These are phyloP conservation scores for Bradypus variegatus DNA, from an alignment of 2,797 vertebrate species.

Conservation along the genomic window DNA sequence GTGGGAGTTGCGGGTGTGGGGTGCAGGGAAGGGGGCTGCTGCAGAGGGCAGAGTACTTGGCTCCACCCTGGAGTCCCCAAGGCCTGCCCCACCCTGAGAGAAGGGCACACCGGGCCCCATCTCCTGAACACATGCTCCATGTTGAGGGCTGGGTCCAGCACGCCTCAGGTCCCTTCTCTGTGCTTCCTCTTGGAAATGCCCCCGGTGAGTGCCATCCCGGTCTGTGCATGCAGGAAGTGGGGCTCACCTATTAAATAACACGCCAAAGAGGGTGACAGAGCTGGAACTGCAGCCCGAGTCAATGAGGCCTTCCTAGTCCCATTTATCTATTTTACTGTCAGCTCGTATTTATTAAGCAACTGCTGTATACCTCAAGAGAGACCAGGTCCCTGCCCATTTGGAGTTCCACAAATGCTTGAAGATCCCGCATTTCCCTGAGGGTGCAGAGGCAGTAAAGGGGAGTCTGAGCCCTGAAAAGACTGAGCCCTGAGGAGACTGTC, in stretches of 20 bases:
- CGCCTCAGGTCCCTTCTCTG: rapidly evolving
- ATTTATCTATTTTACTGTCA: neutral
- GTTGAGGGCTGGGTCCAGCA: neutral
- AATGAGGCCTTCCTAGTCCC: neutral
- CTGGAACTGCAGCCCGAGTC: rapidly evolving
- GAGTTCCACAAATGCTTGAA: neutral
- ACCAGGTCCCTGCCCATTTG: neutral
- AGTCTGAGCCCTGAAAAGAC: neutral
- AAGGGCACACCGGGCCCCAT: neutral
- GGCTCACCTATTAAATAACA: neutral
- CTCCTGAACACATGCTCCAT: neutral
- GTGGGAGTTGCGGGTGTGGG: rapidly evolving
- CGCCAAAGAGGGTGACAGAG: neutral
- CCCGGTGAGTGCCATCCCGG: rapidly evolving
- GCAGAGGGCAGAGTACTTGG: neutral
- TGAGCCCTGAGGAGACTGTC: neutral
- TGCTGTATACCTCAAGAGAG: neutral
- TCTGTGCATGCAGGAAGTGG: rapidly evolving
- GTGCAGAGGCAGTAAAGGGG: too few species aligned
- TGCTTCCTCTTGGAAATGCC: neutral
- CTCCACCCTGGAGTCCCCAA: neutral
- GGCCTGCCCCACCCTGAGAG: neutral
- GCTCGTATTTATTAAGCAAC: neutral
- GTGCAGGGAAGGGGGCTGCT: neutral
- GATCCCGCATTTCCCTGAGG: neutral